phyloP scores from a whole-genome alignment of 64 coral and sea anemone genomes.

The Montipora efflorescens region DNA sequence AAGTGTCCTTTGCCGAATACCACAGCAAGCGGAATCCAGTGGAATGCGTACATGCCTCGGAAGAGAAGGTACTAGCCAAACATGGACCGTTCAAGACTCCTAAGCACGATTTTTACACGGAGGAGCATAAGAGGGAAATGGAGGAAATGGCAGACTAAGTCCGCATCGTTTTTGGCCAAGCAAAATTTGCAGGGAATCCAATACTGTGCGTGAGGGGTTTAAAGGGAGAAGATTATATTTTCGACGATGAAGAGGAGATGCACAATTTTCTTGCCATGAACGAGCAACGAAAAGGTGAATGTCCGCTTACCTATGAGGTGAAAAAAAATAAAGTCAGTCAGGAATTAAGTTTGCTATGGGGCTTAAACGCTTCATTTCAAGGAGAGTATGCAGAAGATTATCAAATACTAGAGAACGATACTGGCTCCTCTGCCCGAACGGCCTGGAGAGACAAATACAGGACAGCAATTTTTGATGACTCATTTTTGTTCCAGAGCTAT shows the following conservation, averaged over 20 bases:
- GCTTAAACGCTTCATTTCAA: neutral
- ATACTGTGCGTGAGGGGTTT: neutral
- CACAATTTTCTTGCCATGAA: neutral
- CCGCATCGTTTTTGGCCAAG: neutral
- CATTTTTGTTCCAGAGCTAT: neutral
- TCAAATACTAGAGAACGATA: neutral
- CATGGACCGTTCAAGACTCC: neutral
- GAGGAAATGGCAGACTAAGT: conserved; percentile 32
- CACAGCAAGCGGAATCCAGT: conserved; percentile 17
- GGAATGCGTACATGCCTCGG: neutral
- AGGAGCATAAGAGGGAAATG: neutral
- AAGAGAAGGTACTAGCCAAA: neutral
- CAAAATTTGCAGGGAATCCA: neutral
- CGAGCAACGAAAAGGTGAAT: neutral
- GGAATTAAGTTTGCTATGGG: neutral
- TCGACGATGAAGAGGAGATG: too few species aligned
- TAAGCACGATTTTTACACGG: neutral
- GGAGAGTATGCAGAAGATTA: neutral
- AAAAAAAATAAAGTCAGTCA: neutral
- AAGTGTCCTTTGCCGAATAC: conserved; percentile 42
- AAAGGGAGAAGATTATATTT: too few species aligned
- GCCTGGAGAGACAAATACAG: neutral
- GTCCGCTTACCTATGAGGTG: neutral
- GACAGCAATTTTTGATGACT: neutral
- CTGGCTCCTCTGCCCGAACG: neutral